Conservation (phyloP, 2,888 invertebrate species). For the Drosophila kanekoi region DNA sequence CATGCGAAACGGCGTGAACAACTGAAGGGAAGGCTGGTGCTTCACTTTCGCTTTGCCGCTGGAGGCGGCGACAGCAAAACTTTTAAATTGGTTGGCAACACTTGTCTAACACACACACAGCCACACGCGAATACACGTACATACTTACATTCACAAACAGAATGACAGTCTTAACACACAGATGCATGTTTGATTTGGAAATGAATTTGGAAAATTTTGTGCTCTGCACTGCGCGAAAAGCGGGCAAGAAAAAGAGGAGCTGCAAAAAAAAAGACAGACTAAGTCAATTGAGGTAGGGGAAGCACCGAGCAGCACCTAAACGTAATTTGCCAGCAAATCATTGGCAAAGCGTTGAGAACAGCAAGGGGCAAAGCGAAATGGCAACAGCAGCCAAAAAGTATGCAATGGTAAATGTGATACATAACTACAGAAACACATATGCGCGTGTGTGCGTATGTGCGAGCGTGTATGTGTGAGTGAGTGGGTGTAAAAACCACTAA, state of each 20-base stretch:
- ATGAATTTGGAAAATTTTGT: conserved; percentile 77
- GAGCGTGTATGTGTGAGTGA: conserved; percentile 9
- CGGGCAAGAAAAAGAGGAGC: conserved; percentile 20
- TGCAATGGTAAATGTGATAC: conserved; percentile 70
- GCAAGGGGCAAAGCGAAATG: conserved; percentile 33
- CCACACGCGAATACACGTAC: conserved; percentile 46
- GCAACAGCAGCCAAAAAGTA: conserved; percentile 66
- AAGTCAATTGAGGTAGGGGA: conserved; percentile 31
- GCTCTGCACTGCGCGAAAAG: conserved; percentile 41
- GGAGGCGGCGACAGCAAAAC: conserved; percentile 68
- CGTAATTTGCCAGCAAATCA: conserved; percentile 79
- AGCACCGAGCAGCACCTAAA: conserved; percentile 64
- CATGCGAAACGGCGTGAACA: conserved; percentile 63
- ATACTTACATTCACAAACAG: conserved; percentile 10
- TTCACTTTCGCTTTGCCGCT: conserved; percentile 71
- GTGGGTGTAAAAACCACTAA: conserved; percentile 75
- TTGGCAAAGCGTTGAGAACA: conserved; percentile 61
- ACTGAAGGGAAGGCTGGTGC: conserved; percentile 49
- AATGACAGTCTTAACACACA: conserved; percentile 37
- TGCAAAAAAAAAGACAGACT: conserved; percentile 4
- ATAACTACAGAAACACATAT: conserved; percentile 39
- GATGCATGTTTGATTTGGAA: conserved; percentile 78
- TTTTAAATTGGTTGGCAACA: conserved; percentile 79
- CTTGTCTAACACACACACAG: conserved; percentile 57
- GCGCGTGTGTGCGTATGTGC: background rate